phyloP scores from a whole-genome alignment of 2,888 invertebrate genomes.

The Antitype chi region DNA sequence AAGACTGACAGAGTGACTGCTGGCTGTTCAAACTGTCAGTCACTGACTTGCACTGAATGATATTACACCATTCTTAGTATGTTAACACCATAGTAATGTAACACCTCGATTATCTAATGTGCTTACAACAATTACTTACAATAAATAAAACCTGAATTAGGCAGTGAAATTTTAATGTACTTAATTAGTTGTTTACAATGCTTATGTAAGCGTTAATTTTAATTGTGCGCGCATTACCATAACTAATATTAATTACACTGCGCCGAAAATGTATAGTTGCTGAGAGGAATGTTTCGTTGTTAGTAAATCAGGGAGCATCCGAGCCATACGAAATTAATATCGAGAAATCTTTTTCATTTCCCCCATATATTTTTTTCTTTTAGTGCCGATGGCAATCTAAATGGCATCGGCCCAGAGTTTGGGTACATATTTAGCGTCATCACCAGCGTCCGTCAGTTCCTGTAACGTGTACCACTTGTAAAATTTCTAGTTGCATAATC shows the following conservation, averaged over 20 bases:
- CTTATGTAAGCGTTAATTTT: constrained; percentile 48
- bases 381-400: too few relatives aligned
- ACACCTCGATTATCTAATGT: constrained; percentile 25
- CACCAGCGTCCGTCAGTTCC: too few relatives aligned
- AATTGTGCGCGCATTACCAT: constrained; percentile 41
- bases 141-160: constrained; percentile 24
- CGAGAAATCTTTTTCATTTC: constrained; percentile 1
- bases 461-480: too few relatives aligned
- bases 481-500: too few relatives aligned
- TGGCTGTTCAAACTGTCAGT: constrained; percentile 53
- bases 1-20: constrained; percentile 44
- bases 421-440: too few relatives aligned
- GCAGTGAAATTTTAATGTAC: constrained; percentile 36
- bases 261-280: constrained; percentile 1
- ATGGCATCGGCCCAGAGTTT: too few relatives aligned
- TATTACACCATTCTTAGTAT: not conserved
- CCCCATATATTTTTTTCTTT: not conserved
- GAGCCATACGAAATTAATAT: not conserved
- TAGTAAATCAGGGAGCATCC: not conserved
- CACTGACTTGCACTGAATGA: constrained; percentile 28
- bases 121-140: not conserved
- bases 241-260: constrained; percentile 32
- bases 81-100: constrained; percentile 35
- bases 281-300: not conserved
- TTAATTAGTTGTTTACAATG: constrained; percentile 48